phyloP scores from a whole-genome alignment of 1,140 invertebrate species.

The Aphelinus atriplicis region DNA sequence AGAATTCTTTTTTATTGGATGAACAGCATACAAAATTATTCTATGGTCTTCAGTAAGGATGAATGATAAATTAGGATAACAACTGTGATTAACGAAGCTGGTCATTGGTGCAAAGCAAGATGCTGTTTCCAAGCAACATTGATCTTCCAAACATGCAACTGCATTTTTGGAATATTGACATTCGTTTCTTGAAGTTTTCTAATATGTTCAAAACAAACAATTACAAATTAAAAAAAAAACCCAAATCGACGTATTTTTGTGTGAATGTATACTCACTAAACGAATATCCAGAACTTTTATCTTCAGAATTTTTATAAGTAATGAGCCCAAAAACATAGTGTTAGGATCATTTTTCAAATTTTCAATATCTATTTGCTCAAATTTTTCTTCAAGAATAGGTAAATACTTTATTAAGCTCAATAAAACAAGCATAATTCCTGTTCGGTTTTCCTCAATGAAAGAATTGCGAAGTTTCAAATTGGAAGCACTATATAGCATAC shows the following conservation, averaged over 20 bases:
- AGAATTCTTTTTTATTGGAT: background rate
- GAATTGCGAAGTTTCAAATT: slow-evolving; percentile 2
- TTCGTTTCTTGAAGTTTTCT: background rate
- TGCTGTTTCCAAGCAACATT: too few relatives aligned
- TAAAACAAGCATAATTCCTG: background rate
- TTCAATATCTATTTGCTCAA: slow-evolving; percentile 5
- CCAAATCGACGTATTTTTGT: background rate
- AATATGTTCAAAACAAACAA: background rate
- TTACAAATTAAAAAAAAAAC: background rate
- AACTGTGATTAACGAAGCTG: background rate
- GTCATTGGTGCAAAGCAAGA: too few relatives aligned
- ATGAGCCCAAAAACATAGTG: slow-evolving; percentile 10
- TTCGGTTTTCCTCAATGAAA: background rate
- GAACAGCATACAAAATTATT: background rate
- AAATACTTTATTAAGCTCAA: slow-evolving; percentile 3
- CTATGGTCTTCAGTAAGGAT: background rate
- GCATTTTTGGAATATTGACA: too few relatives aligned
- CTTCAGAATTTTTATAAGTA: background rate
- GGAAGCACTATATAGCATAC: slow-evolving; percentile 13
- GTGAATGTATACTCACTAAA: background rate
- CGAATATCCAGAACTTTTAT: background rate
- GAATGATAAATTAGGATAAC: background rate
- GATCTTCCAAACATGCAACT: too few relatives aligned
- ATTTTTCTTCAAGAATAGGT: background rate
- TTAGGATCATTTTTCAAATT: slow-evolving; percentile 12